phyloP scores from a whole-genome alignment of 2,113 vertebrate species.

The Zapus hudsonius region DNA sequence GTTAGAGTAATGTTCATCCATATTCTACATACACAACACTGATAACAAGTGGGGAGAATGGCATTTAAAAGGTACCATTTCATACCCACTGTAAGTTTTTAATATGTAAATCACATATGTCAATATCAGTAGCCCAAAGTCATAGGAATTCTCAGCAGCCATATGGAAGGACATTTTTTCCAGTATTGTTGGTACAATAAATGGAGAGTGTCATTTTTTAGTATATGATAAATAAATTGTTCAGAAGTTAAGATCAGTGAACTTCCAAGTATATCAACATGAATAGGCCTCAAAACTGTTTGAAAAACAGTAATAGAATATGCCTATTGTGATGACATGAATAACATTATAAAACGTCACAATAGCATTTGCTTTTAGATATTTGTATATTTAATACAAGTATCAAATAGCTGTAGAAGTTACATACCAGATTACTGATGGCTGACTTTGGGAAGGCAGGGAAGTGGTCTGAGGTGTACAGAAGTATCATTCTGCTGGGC shows the following conservation, averaged over 20 bases:
- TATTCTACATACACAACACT: not conserved
- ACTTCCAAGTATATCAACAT: not conserved
- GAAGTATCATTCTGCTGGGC: no score
- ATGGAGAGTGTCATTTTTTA: not conserved
- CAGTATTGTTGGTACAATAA: not conserved
- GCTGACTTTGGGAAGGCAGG: not conserved
- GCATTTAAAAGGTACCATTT: not conserved
- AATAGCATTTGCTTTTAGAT: not conserved
- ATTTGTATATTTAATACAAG: not conserved
- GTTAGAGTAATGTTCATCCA: no score
- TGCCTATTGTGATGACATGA: not conserved
- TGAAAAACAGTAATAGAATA: not conserved
- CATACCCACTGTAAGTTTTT: constrained; percentile 20
- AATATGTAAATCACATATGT: not conserved
- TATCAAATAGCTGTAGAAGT: not conserved
- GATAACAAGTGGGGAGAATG: not conserved
- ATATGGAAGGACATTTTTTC: not conserved
- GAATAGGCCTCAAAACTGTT: not conserved
- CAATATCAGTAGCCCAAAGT: not conserved
- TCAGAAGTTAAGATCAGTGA: not conserved
- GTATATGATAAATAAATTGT: not conserved
- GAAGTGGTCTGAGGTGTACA: no score
- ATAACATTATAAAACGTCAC: constrained; percentile 4
- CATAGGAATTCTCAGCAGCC: not conserved
- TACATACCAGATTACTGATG: not conserved